Base-by-base conservation (phyloP, 1,140 invertebrate species). In the Conus betulinus region DNA sequence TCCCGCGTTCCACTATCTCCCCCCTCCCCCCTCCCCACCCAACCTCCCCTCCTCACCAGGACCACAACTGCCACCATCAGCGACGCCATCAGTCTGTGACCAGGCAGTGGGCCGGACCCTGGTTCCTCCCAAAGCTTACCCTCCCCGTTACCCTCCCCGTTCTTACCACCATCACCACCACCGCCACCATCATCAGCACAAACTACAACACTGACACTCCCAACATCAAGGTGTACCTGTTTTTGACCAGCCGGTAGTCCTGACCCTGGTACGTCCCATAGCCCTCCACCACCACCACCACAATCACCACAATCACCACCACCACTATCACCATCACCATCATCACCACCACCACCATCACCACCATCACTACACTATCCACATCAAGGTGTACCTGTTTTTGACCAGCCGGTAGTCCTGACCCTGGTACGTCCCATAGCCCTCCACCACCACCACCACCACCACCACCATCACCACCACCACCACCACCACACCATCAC, bases 361-460 rank as follows among this genome's bases (percentile, higher is more conserved):
- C 15, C 15, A 60, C 57, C 57, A 11, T 8, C 15, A 11, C 15
- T 60, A 17, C 67, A 71, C 23, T n/a, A 71, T 15, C 20, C 67
- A 71, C 6, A 7, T 11, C 67, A 20, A n/a, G 15, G 7, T 11
- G 11, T 71, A 94, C 92, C 93, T 94, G 92, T 96, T 96, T 89
- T 96, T 96, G 20, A 96, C 95, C n/a, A 96, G 86, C 96, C 96
- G 96, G 90, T 96, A 96, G 67, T 97, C 96, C 79, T 96, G 96
- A 0, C 97, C 97, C 78, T 93, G 91, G 92, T 97, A 97, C 23
- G 90, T 93, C 2, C 94, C 96, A 20, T 97, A 96, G 71, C 94
- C 11, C n/a, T n/a, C n/a, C n/a, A n/a, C n/a, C n/a, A 95, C 86
- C 88, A 88, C 86, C 88, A 7, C 20, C 67, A 71, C 23, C 67